Conservation (phyloP, 2,888 invertebrate genomes). For the Fragum sueziense region DNA sequence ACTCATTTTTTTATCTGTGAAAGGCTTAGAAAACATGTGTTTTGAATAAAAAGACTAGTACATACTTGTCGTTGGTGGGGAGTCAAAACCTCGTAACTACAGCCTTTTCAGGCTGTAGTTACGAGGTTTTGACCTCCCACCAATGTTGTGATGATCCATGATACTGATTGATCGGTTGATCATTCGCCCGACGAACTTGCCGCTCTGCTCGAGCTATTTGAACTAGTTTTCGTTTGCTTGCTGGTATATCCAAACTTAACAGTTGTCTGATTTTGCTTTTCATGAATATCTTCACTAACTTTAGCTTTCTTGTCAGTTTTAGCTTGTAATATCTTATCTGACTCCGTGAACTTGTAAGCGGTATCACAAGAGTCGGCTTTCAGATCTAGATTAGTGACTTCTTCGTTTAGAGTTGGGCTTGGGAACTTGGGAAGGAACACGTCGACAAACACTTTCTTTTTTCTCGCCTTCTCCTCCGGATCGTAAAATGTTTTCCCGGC, state of each 20-base stretch:
- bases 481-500: slow-evolving; percentile 56
- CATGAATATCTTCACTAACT: background rate
- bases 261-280: background rate
- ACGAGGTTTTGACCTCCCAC: too few relatives aligned
- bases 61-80: too few relatives aligned
- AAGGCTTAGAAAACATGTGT: too few relatives aligned
- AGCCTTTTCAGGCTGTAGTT: too few relatives aligned
- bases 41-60: too few relatives aligned
- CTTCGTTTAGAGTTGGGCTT: slow-evolving; percentile 6
- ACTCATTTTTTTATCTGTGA: too few relatives aligned
- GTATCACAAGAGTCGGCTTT: background rate
- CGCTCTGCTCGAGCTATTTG: slow-evolving; percentile 3
- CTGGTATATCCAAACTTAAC: background rate
- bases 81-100: too few relatives aligned
- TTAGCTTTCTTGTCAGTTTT: slow-evolving; percentile 1
- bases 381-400: slow-evolving; percentile 2
- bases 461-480: slow-evolving; percentile 48
- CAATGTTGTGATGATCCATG: too few relatives aligned
- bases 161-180: too few relatives aligned
- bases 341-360: background rate
- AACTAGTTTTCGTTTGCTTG: background rate
- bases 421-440: slow-evolving; percentile 67
- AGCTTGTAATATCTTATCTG: slow-evolving; percentile 6
- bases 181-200: slow-evolving; percentile 16
- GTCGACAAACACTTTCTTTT: slow-evolving; percentile 66